Evolutionary conservation across 1,140 invertebrate species (phyloP), one percentile per base, ranked within the genome.

Genomic region (Camponotus floridanus): DNA sequence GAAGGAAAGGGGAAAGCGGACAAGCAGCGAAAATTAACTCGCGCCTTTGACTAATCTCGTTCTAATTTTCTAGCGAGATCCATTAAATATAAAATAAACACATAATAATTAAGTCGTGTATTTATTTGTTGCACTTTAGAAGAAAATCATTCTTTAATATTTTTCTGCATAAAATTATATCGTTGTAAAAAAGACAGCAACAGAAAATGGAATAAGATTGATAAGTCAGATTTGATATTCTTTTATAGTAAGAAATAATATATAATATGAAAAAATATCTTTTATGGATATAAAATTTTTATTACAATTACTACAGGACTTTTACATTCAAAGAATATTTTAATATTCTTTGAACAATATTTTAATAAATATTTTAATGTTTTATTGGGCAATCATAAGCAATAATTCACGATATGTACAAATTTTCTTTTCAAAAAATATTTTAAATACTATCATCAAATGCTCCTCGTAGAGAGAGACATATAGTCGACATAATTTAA

Each of bases 31-130:
- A 80, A 80, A 51, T 80, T 80, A 26, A 65, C 9, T 39, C 65
- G 36, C 48, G 36, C 65, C 70, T 70, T 57, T 70, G 26, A 70
- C 78, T 13, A 21, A 70, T 70, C 48, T 70, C 65, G 15, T 70
- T 68, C 36, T 57, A 70, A 13, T 65, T 80, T 55, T 15, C 7
- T 21, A 80, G 15, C 36, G 48, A 55, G 7, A n/a, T 42, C n/a
- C 5, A n/a, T 64, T 18, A 45, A 55, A 39, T 79, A 39, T 67
- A n/a, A 78, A 62, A 64, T 48, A 15, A 55, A n/a, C 15, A 7
- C 2, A 36, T 51, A 59, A 64, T 33, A 64, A 33, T 33, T 7
- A 6, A 33, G n/a, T 21, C 3, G 7, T n/a, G 4, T 59, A 59
- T 59, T 21, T 59, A 59, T 21, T 59, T 59, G 3, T 18, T 51